Conservation (phyloP, 1,140 invertebrate genomes). For the Sesamia nonagrioides region DNA sequence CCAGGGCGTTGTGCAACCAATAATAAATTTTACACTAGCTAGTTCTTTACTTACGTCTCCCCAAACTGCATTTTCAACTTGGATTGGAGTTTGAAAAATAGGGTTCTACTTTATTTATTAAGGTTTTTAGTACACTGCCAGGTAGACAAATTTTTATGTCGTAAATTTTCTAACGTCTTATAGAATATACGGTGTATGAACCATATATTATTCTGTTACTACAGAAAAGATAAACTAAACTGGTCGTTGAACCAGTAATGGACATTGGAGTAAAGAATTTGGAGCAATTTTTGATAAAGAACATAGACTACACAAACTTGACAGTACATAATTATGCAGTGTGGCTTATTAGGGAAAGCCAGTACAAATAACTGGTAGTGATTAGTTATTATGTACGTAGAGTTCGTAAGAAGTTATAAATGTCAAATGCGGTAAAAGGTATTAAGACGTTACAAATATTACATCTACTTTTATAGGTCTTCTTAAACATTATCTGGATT, state of each 20-base stretch:
- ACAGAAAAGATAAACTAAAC: not conserved
- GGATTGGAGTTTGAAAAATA: no score
- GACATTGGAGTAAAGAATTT: not conserved
- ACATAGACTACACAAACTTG: not conserved
- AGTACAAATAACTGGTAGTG: no score
- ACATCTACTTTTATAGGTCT: not conserved
- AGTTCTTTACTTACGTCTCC: not conserved
- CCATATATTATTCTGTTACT: not conserved
- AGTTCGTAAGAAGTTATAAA: not conserved
- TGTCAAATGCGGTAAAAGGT: not conserved
- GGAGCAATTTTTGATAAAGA: not conserved
- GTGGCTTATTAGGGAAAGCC: no score
- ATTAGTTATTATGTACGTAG: not conserved
- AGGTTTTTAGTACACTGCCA: no score
- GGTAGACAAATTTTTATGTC: no score
- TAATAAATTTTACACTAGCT: not conserved
- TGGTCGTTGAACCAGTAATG: not conserved
- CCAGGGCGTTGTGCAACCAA: not conserved
- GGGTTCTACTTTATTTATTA: no score
- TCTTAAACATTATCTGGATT: not conserved
- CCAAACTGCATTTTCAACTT: no score
- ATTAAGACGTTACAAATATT: not conserved
- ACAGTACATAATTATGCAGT: no score
- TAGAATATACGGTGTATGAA: not conserved
- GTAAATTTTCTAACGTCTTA: no score